phyloP scores from a whole-genome alignment of 2,888 invertebrate species.

The Hartigia nigra region DNA sequence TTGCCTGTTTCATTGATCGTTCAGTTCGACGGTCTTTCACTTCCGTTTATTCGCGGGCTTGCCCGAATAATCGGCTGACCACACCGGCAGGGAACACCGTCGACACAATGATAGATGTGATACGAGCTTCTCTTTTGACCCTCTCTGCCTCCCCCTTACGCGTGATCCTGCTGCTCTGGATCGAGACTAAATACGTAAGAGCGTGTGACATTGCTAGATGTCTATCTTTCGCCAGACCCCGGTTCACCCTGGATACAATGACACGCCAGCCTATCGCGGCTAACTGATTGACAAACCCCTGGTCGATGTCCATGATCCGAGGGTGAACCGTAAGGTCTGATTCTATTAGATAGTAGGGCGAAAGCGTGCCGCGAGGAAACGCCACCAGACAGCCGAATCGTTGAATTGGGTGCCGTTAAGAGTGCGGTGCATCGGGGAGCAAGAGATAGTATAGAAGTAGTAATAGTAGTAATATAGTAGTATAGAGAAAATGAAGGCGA shows the following conservation, averaged over 20 bases:
- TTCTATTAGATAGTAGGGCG: not conserved
- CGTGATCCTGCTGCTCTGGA: not conserved
- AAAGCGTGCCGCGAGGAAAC: slow-evolving; percentile 21
- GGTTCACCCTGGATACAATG: not conserved
- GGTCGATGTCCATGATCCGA: not conserved
- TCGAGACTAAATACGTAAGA: not conserved
- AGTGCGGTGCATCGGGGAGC: slow-evolving; percentile 44
- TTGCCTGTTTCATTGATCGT: slow-evolving; percentile 52
- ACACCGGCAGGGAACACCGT: not conserved
- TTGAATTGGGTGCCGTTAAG: slow-evolving; percentile 36
- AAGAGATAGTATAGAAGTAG: slow-evolving; percentile 4
- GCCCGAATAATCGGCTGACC: not conserved
- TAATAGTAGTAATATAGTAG: slow-evolving; percentile 6
- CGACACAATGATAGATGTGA: not conserved
- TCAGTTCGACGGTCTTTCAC: slow-evolving; percentile 24
- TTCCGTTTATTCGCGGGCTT: slow-evolving; percentile 13
- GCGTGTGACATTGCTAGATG: not conserved
- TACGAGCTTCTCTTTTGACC: not conserved
- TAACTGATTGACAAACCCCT: not conserved
- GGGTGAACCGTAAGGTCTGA: not conserved
- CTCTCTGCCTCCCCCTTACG: not conserved
- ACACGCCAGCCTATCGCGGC: not conserved
- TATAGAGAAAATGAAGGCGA: slow-evolving; percentile 5
- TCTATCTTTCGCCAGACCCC: not conserved
- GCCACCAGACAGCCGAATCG: slow-evolving; percentile 53